phyloP scores from a whole-genome alignment of 2,797 vertebrate species.

The Fistularia tabacaria region DNA sequence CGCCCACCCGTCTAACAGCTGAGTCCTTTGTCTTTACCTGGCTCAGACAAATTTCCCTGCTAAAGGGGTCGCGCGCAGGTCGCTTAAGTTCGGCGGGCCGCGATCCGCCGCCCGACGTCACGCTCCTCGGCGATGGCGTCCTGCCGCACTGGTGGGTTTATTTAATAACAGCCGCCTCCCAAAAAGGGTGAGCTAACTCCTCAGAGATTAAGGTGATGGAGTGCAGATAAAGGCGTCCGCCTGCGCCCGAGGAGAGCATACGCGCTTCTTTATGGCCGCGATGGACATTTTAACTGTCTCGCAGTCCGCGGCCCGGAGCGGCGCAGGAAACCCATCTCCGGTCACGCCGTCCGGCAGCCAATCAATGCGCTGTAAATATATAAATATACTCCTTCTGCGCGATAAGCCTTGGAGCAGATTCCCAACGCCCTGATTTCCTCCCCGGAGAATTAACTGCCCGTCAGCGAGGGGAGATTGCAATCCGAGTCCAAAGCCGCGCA shows the following conservation, averaged over 20 bases:
- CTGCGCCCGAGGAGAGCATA: slow-evolving; percentile 22
- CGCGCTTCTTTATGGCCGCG: slow-evolving; percentile 27
- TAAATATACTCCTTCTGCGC: slow-evolving; percentile 1
- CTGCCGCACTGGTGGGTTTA: slow-evolving; percentile 38
- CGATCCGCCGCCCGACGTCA: too few species aligned
- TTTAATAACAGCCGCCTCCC: slow-evolving; percentile 45
- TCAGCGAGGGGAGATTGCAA: slow-evolving; percentile 30
- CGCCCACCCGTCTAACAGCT: too few species aligned
- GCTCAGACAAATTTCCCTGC: too few species aligned
- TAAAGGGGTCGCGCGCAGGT: too few species aligned
- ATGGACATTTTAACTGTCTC: slow-evolving; percentile 27
- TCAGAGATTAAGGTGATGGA: slow-evolving; percentile 57
- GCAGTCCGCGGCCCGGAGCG: slow-evolving; percentile 9
- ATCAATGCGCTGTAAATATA: slow-evolving; percentile 13
- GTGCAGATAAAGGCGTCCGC: slow-evolving; percentile 49
- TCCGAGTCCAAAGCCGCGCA: slow-evolving; percentile 21
- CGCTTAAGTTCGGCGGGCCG: too few species aligned
- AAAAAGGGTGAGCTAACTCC: slow-evolving; percentile 45
- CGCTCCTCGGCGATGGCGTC: slow-evolving; percentile 28
- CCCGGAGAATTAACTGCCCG: slow-evolving; percentile 29
- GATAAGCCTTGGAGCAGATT: slow-evolving; percentile 15
- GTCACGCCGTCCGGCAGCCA: slow-evolving; percentile 17
- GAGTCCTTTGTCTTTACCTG: too few species aligned
- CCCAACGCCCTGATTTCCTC: slow-evolving; percentile 20
- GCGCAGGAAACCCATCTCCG: slow-evolving; percentile 22